Evolutionary conservation across 1,140 invertebrate species (phyloP).

Genomic region (Polypedilum vanderplanki): DNA sequence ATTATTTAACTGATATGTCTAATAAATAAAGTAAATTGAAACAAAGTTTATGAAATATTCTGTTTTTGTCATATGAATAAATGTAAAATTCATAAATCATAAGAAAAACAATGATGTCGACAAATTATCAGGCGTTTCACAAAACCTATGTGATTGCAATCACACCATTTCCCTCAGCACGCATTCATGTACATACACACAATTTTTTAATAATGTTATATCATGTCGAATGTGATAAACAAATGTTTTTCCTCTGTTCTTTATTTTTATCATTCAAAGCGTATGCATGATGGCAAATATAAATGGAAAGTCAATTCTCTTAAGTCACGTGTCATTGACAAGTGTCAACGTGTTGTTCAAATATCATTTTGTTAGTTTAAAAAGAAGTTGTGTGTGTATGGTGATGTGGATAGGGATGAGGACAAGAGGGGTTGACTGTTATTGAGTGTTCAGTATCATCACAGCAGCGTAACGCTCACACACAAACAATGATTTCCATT

Average conservation of each 20-base stretch:
- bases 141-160: not conserved
- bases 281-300: slow-evolving; percentile 1
- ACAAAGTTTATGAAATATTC: no score
- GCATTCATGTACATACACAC: not conserved
- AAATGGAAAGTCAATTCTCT: slow-evolving; percentile 4
- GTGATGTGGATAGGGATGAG: no score
- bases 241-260: not conserved
- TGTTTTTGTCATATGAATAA: no score
- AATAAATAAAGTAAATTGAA: no score
- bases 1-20: no score
- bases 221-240: slow-evolving; percentile 18
- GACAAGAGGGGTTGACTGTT: slow-evolving; percentile 4
- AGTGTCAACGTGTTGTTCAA: slow-evolving; percentile 5
- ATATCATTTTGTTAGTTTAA: slow-evolving; percentile 20
- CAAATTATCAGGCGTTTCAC: not conserved
- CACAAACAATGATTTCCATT: slow-evolving; percentile 2
- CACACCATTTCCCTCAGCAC: not conserved
- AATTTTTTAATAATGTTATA: not conserved
- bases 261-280: slow-evolving; percentile 19
- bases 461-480: not conserved
- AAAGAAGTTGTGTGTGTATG: not conserved
- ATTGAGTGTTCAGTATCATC: not conserved
- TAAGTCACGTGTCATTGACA: slow-evolving; percentile 16
- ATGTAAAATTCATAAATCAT: no score
- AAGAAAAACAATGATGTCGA: not conserved